A percentile compares a stretch with the other conserved stretches of the same genome.
These are phyloP conservation scores for Pithys albifrons DNA, from an alignment of 2,113 vertebrate species.

Conservation along the genomic window DNA sequence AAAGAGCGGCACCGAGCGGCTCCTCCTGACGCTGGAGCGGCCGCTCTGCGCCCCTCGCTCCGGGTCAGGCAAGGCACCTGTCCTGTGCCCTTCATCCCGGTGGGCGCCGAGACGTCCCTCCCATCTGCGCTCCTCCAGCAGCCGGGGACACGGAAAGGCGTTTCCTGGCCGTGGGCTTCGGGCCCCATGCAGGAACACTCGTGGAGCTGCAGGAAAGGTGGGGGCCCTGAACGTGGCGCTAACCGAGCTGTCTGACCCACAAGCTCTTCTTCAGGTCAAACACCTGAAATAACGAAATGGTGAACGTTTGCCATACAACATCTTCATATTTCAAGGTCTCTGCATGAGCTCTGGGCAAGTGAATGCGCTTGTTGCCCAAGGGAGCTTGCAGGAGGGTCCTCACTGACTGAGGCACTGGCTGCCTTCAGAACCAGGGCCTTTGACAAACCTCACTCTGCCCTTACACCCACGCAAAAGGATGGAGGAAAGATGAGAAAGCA, in stretches of 20 bases:
- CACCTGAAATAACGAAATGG: not conserved
- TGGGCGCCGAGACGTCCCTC: not conserved
- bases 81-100: rapidly evolving
- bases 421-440: rapidly evolving
- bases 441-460: not conserved
- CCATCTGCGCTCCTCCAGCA: rapidly evolving
- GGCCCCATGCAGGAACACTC: not conserved
- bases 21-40: not conserved
- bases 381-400: not conserved
- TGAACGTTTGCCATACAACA: not conserved
- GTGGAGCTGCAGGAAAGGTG: not conserved
- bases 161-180: not conserved
- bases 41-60: not conserved
- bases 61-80: not conserved
- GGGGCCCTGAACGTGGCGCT: rapidly evolving
- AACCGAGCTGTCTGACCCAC: rapidly evolving
- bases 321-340: not conserved
- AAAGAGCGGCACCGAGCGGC: constrained; percentile 32
- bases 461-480: not conserved
- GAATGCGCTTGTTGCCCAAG: rapidly evolving
- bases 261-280: not conserved
- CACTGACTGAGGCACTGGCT: rapidly evolving
- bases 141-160: not conserved
- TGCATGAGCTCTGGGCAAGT: not conserved
- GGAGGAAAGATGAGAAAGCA: not conserved